Conservation (phyloP, 1,140 invertebrate species). For the Aphidius gifuensis region DNA sequence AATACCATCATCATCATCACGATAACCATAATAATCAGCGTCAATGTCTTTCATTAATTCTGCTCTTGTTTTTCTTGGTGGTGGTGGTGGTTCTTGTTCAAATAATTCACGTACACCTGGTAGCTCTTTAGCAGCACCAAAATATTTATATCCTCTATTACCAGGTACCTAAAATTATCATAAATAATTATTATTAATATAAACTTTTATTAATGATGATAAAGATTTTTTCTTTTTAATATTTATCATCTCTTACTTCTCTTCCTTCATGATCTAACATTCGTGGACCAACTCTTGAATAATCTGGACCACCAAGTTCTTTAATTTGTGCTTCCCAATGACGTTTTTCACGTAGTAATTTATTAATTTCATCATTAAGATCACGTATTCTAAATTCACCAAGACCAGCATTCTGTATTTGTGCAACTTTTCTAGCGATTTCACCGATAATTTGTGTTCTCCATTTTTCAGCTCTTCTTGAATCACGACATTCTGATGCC, state of each 20-base stretch:
- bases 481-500: conserved; percentile 88
- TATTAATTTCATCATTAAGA: conserved; percentile 99
- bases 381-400: conserved; percentile 98
- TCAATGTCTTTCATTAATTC: conserved; percentile 98
- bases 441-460: conserved; percentile 94
- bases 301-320: conserved; percentile 93
- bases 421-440: conserved; percentile 97
- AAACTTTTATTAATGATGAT: conserved; percentile 3
- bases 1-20: conserved; percentile 97
- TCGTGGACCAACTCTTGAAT: conserved; percentile 84
- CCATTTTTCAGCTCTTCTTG: conserved; percentile 92
- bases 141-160: conserved; percentile 98
- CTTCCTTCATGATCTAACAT: conserved; percentile 95
- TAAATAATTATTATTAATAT: neutral
- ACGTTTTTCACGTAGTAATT: conserved; percentile 88
- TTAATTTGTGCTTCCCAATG: conserved; percentile 98
- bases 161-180: conserved; percentile 68
- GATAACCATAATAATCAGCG: conserved; percentile 97
- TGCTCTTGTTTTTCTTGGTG: conserved; percentile 85
- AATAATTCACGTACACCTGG: conserved; percentile 97
- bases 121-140: conserved; percentile 97
- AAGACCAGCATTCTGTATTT: conserved; percentile 98
- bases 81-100: conserved; percentile 88
- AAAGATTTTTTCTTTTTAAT: neutral
- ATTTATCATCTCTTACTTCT: conserved; percentile 43